Base-by-base conservation (phyloP, 2,797 vertebrate species). In the Salmo trutta region DNA sequence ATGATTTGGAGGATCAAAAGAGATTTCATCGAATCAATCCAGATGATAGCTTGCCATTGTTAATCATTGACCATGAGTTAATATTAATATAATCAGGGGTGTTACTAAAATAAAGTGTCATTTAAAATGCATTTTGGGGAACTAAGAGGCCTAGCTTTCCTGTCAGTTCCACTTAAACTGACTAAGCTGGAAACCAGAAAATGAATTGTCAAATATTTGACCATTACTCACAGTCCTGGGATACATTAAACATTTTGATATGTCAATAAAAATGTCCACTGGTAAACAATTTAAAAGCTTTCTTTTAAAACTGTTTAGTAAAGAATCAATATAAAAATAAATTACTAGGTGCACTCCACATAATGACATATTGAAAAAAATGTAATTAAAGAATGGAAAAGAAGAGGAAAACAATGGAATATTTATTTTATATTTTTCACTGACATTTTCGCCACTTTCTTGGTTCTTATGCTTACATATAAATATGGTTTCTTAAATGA, bases 11-110 rank as follows among this genome's bases (percentile, higher is more conserved):
- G 91, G 93, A 94, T 94, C 87, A 93, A 83, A 81, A 75, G 88
- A 92, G 92, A 94, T 95, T 94, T 92, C 78, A 77, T 88, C 83
- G 84, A 92, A 91, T 93, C 91, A 92, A 89, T 93, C 90, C 92
- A 91, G 91, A 91, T 92, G 91, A 94, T 91, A 92, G 90, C 87
- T 82, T 90, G 80, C 88, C 82, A 90, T 92, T 93, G 89, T 93
- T 93, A 91, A 94, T 94, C 91, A 93, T 89, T 93, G 89, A 90
- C 88, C 86, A 83, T 86, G 86, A 89, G 89, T 92, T 91, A 82
- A 87, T 84, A 84, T 92, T 90, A 81, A 87, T 84, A 84, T 92
- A 89, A 93, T 90, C 89, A 84, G 87, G 79, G 76, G 79, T 85
- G 87, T 91, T 93, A 80, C 17, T 47, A 73, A 75, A 91, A 91